Percentiles rank a stretch among this genome's conserved stretches.
Conservation (phyloP, 1,140 invertebrate species). For the Grapholita molesta region DNA sequence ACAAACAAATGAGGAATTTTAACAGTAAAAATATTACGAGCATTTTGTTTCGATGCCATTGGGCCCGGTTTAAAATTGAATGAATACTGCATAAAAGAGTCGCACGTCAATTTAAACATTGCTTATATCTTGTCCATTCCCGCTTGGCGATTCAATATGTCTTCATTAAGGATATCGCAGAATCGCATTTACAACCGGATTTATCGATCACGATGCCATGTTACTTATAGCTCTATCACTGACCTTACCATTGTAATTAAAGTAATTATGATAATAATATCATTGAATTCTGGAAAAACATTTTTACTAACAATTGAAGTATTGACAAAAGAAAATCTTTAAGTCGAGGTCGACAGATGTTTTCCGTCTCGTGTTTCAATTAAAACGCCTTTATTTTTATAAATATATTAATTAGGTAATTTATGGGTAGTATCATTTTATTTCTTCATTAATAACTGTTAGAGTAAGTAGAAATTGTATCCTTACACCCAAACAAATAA, state of each 20-base stretch:
- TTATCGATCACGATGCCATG: constrained; percentile 18
- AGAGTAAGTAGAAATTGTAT: too few relatives aligned
- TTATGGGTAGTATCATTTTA: too few relatives aligned
- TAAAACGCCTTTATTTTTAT: too few relatives aligned
- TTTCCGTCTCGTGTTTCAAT: not conserved
- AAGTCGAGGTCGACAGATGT: not conserved
- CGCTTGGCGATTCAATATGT: constrained; percentile 72
- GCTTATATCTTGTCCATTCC: constrained; percentile 65
- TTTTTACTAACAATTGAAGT: not conserved
- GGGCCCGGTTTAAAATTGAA: constrained; percentile 40
- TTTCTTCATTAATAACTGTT: too few relatives aligned
- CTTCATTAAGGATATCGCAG: constrained; percentile 40
- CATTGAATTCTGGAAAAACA: not conserved
- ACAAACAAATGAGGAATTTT: too few relatives aligned
- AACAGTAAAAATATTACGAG: not conserved
- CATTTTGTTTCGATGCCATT: constrained; percentile 34
- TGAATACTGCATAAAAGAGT: constrained; percentile 63
- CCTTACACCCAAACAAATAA: not conserved
- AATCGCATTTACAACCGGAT: constrained; percentile 17
- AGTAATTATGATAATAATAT: not conserved
- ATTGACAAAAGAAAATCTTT: not conserved
- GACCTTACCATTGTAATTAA: constrained; percentile 2
- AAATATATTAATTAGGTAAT: too few relatives aligned
- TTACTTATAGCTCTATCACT: constrained; percentile 4
- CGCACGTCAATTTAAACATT: constrained; percentile 73